Evolutionary conservation across 2,888 invertebrate genomes (phyloP), one percentile per base, ranked within the genome.

Genomic region (Pomacea canaliculata): DNA sequence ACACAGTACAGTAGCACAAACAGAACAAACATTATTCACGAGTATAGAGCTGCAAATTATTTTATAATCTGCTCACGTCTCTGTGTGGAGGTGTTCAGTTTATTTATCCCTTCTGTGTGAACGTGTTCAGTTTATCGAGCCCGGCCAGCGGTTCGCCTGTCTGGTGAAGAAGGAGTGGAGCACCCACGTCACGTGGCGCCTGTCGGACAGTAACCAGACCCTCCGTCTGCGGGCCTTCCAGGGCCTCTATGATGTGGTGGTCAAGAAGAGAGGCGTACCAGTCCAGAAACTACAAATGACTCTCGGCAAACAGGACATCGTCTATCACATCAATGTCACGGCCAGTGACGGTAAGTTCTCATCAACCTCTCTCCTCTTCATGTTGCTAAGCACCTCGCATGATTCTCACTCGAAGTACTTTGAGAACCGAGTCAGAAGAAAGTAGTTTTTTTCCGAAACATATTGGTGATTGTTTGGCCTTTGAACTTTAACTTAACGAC

Each of bases 91-190:
- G 0, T 37, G n/a, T 13, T 12, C 75, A 84, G 83, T 68, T 80
- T 10, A 77, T 76, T 23, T 0, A 23, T 23, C 37, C 37, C 1
- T 0, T 56, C 51, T 56, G 51, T 13, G 51, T 13, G 19, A 63
- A 63, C 27, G 1, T 37, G n/a, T 13, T 12, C 75, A 84, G 83
- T 68, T 80, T 10, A 77, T 76, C 37, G 81, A 74, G n/a, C 79
- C 81, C 5, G 82, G 82, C 1, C 49, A 77, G 48, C 67, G 81
- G n/a, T 83, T 71, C 63, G 56, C 77, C 27, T 70, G 77, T 59
- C 76, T 83, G 70, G 71, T 78, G 23, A 76, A 80, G 27, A 68
- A 81, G 49, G 81, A 81, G 67, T 83, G 83, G 83, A 79, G 76
- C 71, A 83, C 83, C 12, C 73, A 82, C 46, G 74, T 76, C 16